Percentiles rank a stretch among this genome's conserved stretches.
These are phyloP conservation scores for Uloborus diversus DNA, from an alignment of 1,140 invertebrate genomes.

Conservation along the genomic window DNA sequence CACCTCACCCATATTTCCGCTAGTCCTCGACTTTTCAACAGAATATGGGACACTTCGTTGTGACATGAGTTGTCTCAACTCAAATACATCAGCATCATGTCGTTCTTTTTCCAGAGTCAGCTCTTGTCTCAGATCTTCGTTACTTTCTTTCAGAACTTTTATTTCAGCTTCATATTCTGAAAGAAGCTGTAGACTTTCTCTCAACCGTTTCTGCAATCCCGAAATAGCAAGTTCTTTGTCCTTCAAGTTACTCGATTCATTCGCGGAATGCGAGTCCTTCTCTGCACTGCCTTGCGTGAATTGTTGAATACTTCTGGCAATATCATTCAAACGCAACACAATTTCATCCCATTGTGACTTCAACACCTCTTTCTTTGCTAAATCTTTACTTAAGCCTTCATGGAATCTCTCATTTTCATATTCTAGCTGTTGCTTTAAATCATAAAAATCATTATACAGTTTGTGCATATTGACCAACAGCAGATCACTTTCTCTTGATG, in stretches of 20 bases:
- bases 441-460: slow-evolving; percentile 29
- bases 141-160: neutral
- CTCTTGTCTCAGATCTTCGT: neutral
- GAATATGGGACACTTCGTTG: too few species aligned
- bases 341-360: slow-evolving; percentile 24
- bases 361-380: neutral
- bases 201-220: slow-evolving; percentile 11
- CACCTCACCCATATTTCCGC: neutral
- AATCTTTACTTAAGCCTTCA: neutral
- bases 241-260: neutral
- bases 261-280: neutral
- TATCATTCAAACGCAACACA: slow-evolving; percentile 9
- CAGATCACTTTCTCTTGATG: neutral
- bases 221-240: neutral
- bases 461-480: neutral
- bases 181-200: slow-evolving; percentile 10
- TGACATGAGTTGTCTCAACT: too few species aligned
- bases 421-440: slow-evolving; percentile 18
- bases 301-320: slow-evolving; percentile 13
- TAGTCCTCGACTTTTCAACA: too few species aligned
- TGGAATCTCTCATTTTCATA: slow-evolving; percentile 33
- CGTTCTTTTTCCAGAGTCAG: neutral
- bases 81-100: too few species aligned
- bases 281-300: neutral
- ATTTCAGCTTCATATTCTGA: slow-evolving; percentile 41